A percentile compares a stretch with the other conserved stretches of the same genome.
Evolutionary conservation across 2,888 invertebrate genomes (phyloP).

Genomic region (Andrena camellia): DNA sequence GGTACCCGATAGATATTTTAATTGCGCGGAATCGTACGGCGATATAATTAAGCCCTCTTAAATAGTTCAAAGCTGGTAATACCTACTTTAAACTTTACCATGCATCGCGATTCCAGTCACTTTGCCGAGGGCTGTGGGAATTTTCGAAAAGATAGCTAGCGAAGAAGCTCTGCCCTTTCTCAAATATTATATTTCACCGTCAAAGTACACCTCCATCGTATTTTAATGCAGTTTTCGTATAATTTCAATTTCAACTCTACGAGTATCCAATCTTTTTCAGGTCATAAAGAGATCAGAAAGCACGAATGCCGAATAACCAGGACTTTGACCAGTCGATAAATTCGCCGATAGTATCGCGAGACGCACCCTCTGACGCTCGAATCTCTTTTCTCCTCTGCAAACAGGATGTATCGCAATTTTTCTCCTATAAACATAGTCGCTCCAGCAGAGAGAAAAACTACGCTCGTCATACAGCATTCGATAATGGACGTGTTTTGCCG

Average conservation of each 20-base stretch:
- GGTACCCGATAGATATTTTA: conserved; percentile 34
- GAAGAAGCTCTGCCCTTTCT: background rate
- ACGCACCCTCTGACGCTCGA: background rate
- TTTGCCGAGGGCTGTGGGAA: background rate
- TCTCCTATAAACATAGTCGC: conserved; percentile 13
- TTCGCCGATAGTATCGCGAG: background rate
- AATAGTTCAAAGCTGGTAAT: background rate
- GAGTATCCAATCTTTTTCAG: too few relatives aligned
- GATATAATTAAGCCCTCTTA: conserved; percentile 1
- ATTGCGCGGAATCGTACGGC: conserved; percentile 1
- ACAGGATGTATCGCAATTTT: conserved; percentile 16
- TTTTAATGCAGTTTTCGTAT: background rate
- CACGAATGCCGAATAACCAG: too few relatives aligned
- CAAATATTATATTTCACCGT: too few relatives aligned
- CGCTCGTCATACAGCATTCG: conserved; percentile 22
- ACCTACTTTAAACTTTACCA: background rate
- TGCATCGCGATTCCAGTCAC: background rate
- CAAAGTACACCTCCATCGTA: too few relatives aligned
- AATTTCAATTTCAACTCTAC: too few relatives aligned
- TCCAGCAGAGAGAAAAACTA: conserved; percentile 6
- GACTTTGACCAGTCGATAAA: background rate
- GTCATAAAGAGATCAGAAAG: too few relatives aligned
- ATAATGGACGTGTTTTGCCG: conserved; percentile 34
- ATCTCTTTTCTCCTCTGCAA: background rate
- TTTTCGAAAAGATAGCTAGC: background rate